phyloP scores from a whole-genome alignment of 2,113 vertebrate species.

The Oxyura jamaicensis region DNA sequence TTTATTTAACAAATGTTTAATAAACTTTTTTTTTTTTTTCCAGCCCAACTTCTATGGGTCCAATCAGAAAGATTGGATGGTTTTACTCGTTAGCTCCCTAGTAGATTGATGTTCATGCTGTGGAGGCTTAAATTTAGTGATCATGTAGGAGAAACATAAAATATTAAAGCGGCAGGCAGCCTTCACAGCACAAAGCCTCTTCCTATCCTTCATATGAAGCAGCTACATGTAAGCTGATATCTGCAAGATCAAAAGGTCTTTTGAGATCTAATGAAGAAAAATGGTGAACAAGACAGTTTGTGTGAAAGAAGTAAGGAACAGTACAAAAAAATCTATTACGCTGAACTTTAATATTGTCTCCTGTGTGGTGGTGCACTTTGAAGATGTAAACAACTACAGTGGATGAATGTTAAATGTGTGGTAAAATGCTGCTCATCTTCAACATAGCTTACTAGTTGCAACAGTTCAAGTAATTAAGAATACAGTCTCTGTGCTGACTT shows the following conservation, averaged over 20 bases:
- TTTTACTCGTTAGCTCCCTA: background rate
- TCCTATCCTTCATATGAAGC: background rate
- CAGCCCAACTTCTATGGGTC: background rate
- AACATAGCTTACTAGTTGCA: background rate
- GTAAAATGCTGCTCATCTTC: background rate
- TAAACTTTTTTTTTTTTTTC: background rate
- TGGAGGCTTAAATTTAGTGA: background rate
- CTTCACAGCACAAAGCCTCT: background rate
- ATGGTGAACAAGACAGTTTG: background rate
- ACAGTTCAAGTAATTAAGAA: background rate
- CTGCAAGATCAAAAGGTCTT: background rate
- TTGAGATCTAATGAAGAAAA: background rate
- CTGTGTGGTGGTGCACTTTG: background rate
- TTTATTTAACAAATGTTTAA: background rate
- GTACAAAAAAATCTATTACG: rapidly evolving
- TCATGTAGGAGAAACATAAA: background rate
- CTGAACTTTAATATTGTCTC: background rate
- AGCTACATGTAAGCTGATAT: background rate
- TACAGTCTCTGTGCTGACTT: background rate
- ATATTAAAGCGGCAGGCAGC: background rate
- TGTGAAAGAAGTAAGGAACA: background rate
- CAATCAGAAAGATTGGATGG: background rate
- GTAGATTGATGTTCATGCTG: background rate
- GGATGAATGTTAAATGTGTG: background rate
- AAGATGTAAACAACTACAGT: background rate